Base-by-base conservation (phyloP, 2,888 invertebrate genomes). In the Lordiphosa andalusiaca region DNA sequence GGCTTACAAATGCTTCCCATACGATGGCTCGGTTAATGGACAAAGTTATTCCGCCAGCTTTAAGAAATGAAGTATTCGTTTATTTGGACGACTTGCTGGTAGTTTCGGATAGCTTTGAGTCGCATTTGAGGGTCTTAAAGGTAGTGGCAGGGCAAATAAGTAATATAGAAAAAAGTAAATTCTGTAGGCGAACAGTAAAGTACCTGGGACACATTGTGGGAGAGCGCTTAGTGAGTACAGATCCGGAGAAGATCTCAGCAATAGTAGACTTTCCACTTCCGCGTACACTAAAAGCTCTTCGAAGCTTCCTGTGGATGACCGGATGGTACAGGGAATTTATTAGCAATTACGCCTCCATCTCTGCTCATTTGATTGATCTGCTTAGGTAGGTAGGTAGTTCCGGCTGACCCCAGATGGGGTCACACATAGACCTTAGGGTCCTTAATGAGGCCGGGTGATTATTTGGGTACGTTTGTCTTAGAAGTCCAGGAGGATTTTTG, bases 51-150 rank as follows among this genome's bases (percentile, higher is more conserved):
- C 35, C 53, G 6, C n/a, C 49, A 0, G 41, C 56, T 7, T 33
- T 67, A 1, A 52, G 50, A 1, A 38, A 56, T 33, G 51, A 42
- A 9, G 64, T 69, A 2, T 63, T 65, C 44, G 58, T 41, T 35
- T 50, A 16, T 16, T 16, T 16, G 16, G 16, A 16, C 16, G 16
- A 16, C 16, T 16, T 16, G 16, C 16, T 16, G 9, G 12, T 50
- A 1, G 49, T 39, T 2, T 50, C 39, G 0, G 49, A 50, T 4
- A 40, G 25, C 1, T 40, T 50, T 6, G 39, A 50, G 6, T n/a
- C 23, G 9, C 49, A 39, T 16, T 9, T 50, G 5, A 19, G 4
- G n/a, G 39, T n/a, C 3, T 6, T 48, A 9, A 16, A 12, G 0
- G 37, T 21, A 4, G n/a, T 48, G 2, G 48, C 38, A 23, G 5